Evolutionary conservation across 2,888 invertebrate species (phyloP).

Genomic region (Didymodactylos carnosus): DNA sequence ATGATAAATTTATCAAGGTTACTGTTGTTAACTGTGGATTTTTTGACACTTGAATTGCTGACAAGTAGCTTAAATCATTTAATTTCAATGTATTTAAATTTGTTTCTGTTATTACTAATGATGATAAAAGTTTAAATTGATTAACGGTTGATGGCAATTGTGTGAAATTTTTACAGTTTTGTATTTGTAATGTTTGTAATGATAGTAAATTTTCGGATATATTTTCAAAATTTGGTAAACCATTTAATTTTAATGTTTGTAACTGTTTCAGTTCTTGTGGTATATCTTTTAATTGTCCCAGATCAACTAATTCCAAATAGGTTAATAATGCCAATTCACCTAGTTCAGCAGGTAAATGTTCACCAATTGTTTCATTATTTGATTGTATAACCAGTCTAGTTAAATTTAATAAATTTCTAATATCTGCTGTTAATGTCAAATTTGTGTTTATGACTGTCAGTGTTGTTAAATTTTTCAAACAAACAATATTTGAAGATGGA

Average conservation of each 20-base stretch:
- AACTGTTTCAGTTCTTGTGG: background rate
- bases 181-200: no score
- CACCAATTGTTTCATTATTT: background rate
- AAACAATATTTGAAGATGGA: background rate
- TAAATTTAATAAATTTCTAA: background rate
- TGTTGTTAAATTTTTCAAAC: background rate
- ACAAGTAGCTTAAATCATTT: background rate
- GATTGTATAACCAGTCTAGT: background rate
- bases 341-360: background rate
- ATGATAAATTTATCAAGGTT: background rate
- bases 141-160: no score
- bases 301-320: background rate
- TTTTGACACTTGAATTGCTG: background rate
- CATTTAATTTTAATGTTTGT: background rate
- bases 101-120: no score
- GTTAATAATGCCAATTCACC: background rate
- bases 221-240: background rate
- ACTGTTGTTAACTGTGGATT: background rate
- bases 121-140: no score
- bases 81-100: background rate
- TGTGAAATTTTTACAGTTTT: no score
- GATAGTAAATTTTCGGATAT: no score
- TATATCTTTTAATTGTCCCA: background rate
- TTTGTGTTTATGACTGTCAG: background rate
- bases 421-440: background rate